Conservation (phyloP, 1,140 invertebrate species). For the Heliconius congener region DNA sequence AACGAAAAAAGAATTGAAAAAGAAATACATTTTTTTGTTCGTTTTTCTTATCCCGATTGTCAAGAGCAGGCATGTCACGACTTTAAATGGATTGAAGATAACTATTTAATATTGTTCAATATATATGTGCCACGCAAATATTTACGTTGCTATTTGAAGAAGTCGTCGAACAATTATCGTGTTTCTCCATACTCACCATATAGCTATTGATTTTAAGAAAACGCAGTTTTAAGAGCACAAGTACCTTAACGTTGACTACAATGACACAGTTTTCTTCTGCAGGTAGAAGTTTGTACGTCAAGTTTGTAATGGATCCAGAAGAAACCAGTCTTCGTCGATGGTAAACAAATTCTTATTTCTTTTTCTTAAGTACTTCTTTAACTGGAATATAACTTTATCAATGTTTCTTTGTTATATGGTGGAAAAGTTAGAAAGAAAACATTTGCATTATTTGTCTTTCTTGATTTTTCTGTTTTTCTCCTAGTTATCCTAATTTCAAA, state of each 20-base stretch:
- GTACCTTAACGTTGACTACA: too few relatives aligned
- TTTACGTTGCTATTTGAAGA: background rate
- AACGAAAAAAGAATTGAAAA: background rate
- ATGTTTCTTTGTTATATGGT: background rate
- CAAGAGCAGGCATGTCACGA: too few relatives aligned
- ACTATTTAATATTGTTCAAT: background rate
- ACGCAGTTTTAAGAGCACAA: background rate
- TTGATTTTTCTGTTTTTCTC: background rate
- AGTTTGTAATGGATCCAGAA: background rate
- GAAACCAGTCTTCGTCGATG: background rate
- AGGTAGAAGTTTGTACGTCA: background rate
- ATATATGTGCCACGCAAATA: background rate
- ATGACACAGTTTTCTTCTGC: background rate
- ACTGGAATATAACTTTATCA: background rate
- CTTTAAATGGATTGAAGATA: background rate
- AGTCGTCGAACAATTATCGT: background rate
- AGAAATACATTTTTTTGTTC: background rate
- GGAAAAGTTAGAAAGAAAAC: background rate
- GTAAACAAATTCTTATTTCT: background rate
- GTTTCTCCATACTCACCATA: background rate
- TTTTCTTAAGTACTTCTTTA: constrained; percentile 4
- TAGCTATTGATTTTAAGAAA: background rate
- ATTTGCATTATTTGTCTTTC: background rate
- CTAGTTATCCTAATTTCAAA: background rate
- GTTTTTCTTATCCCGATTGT: background rate